Percentiles rank a stretch among this genome's conserved stretches.
Conservation (phyloP, 2,797 vertebrate genomes). For the Eupleurogrammus muticus region DNA sequence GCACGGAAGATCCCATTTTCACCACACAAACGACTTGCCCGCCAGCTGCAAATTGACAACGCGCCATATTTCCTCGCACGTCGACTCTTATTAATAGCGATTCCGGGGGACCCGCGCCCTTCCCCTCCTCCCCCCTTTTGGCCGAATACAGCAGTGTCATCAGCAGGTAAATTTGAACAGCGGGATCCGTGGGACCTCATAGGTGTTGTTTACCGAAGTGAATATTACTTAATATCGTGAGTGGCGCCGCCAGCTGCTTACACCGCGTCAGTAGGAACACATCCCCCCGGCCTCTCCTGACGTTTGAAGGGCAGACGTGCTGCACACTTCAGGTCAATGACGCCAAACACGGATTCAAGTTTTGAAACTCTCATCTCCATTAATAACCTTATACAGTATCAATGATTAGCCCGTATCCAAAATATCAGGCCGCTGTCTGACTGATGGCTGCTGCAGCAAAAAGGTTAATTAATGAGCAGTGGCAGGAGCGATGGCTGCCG, state of each 20-base stretch:
- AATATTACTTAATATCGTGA: constrained; percentile 42
- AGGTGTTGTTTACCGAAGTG: constrained; percentile 50
- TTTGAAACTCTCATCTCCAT: constrained; percentile 54
- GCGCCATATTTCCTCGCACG: constrained; percentile 70
- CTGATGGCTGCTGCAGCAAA: constrained; percentile 71
- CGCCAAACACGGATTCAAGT: constrained; percentile 37
- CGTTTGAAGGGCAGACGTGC: constrained; percentile 45
- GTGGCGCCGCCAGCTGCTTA: constrained; percentile 32
- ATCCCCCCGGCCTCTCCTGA: constrained; percentile 4
- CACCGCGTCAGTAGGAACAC: constrained; percentile 19
- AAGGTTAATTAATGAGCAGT: constrained; percentile 81
- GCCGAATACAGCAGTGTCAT: constrained; percentile 42
- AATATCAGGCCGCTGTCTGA: constrained; percentile 56
- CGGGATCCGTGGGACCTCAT: constrained; percentile 38
- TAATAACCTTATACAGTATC: constrained; percentile 50
- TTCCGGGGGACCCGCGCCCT: too few relatives aligned
- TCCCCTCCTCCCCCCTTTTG: constrained; percentile 8
- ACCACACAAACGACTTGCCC: constrained; percentile 69
- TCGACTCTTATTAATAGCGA: constrained; percentile 70
- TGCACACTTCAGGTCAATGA: background rate
- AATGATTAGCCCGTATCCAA: constrained; percentile 57
- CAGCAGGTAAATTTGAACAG: constrained; percentile 59
- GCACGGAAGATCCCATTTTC: constrained; percentile 76
- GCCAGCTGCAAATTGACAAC: constrained; percentile 77
- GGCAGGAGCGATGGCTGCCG: constrained; percentile 69